A percentile compares a stretch with the other conserved stretches of the same genome.
Evolutionary conservation across 2,888 invertebrate genomes (phyloP).

Genomic region (Coenonympha arcania): DNA sequence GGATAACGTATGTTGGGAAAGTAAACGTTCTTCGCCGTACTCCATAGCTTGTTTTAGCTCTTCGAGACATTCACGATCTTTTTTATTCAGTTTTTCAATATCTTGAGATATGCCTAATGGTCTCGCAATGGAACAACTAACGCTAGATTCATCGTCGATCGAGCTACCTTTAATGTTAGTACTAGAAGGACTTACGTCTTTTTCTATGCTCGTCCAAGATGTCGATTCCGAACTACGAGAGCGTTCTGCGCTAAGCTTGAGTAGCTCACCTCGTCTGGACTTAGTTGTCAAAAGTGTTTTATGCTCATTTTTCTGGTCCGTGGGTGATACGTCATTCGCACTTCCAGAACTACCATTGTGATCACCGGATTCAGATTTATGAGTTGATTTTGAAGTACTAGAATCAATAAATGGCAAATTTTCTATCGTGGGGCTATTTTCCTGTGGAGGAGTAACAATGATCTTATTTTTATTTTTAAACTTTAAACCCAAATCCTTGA

Average conservation of each 20-base stretch:
- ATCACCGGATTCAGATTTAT: constrained; percentile 62
- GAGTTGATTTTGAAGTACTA: constrained; percentile 53
- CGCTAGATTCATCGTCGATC: constrained; percentile 81
- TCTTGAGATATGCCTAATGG: constrained; percentile 85
- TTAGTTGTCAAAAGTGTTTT: constrained; percentile 62
- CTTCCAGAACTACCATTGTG: constrained; percentile 65
- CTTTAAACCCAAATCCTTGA: constrained; percentile 51
- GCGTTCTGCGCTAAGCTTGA: constrained; percentile 81
- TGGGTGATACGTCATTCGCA: constrained; percentile 58
- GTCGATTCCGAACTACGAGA: constrained; percentile 85
- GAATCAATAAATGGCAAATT: constrained; percentile 67
- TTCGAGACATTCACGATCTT: constrained; percentile 76
- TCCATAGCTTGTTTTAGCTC: constrained; percentile 75
- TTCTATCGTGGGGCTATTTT: constrained; percentile 75
- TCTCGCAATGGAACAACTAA: constrained; percentile 84
- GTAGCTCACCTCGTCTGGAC: constrained; percentile 69
- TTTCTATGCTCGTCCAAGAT: constrained; percentile 87
- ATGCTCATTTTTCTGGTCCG: constrained; percentile 53
- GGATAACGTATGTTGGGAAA: constrained; percentile 60
- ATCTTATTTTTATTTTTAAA: constrained; percentile 75
- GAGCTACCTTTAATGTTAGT: constrained; percentile 78
- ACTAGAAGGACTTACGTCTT: constrained; percentile 77
- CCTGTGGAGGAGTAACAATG: constrained; percentile 76
- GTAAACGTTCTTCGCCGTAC: constrained; percentile 66
- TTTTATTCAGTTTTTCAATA: constrained; percentile 77